Conservation (phyloP, 2,888 invertebrate species). For the Drosophila incognita region DNA sequence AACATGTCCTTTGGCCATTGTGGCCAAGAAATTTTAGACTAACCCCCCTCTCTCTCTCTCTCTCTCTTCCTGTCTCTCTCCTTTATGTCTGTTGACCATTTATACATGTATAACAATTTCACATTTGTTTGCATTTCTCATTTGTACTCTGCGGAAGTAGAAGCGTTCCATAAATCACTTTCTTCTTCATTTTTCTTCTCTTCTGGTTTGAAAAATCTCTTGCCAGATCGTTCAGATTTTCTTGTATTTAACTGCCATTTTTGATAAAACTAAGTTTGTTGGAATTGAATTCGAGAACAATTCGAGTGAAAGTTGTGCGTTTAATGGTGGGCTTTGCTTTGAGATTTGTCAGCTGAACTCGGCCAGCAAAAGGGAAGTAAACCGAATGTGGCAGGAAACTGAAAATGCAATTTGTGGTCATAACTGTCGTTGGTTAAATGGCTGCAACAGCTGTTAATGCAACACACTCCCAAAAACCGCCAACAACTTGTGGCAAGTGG, state of each 20-base stretch:
- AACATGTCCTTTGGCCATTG: constrained; percentile 64
- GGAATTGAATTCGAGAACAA: constrained; percentile 4
- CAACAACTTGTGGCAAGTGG: constrained; percentile 21
- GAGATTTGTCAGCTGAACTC: constrained; percentile 14
- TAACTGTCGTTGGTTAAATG: constrained; percentile 23
- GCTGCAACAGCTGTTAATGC: constrained; percentile 43
- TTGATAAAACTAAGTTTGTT: neutral
- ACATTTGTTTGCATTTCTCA: constrained; percentile 43
- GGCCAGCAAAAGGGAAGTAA: neutral
- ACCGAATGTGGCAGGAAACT: constrained; percentile 12
- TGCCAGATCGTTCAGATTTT: neutral
- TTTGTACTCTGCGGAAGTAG: constrained; percentile 22
- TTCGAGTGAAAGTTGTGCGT: neutral
- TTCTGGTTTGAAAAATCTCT: neutral
- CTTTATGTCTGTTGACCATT: constrained; percentile 26
- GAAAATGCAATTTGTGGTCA: constrained; percentile 49
- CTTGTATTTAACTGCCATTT: neutral
- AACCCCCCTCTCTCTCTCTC: neutral
- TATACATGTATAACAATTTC: constrained; percentile 48
- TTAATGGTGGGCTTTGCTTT: constrained; percentile 10
- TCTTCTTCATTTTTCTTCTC: neutral
- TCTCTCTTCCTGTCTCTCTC: neutral
- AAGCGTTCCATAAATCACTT: constrained; percentile 34
- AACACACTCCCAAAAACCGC: constrained; percentile 26
- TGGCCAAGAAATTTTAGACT: constrained; percentile 49